Base-by-base conservation (phyloP, 2,888 invertebrate species). In the Drosophila atripex region DNA sequence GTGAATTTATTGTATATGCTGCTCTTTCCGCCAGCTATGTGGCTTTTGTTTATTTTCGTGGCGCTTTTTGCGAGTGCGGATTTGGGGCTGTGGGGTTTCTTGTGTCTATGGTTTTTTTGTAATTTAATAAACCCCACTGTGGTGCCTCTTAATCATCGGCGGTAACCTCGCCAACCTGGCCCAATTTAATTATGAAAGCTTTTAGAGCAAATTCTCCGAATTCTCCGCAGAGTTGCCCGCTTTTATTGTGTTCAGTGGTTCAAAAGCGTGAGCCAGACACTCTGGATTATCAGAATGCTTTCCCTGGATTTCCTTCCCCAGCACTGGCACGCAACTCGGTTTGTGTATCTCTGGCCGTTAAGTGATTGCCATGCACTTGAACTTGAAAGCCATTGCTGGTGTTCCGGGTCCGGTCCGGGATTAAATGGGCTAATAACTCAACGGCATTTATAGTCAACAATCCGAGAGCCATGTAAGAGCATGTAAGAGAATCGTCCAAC, bases 311-410 rank as follows among this genome's bases (percentile, higher is more conserved):
- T 30, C 9, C 7, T 3, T 14, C 23, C 35, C 32, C 16, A 21
- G 5, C 55, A 54, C 9, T 32, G n/a, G 41, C 32, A 30, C 23
- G 16, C 43, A 23, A 41, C 14, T 30, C 11, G 16, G 23, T 14
- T 7, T 41, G 12, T 35, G 25, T 28, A 14, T 21, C 53, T 46
- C 28, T 21, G 32, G 46, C 28, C 28, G 47, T 51, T 43, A 70
- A 71, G 73, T 70, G 73, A 53, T 73, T 75, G 51, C 77, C 77
- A 73, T 75, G 77, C 73, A 85, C 82, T 79, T 85, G 82, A 82
- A 85, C 85, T 79, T 85, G 85, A 82, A 69, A 70, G 65, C 68
- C 65, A 75, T 77, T 77, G 71, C 69, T 65, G 55, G 46, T 76
- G 64, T 65, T 66, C 49, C 65, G 47, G 65, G 45, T 53, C 46